A percentile compares a stretch with the other conserved stretches of the same genome.
Evolutionary conservation across 2,888 invertebrate species (phyloP).

Genomic region (Erannis defoliaria): DNA sequence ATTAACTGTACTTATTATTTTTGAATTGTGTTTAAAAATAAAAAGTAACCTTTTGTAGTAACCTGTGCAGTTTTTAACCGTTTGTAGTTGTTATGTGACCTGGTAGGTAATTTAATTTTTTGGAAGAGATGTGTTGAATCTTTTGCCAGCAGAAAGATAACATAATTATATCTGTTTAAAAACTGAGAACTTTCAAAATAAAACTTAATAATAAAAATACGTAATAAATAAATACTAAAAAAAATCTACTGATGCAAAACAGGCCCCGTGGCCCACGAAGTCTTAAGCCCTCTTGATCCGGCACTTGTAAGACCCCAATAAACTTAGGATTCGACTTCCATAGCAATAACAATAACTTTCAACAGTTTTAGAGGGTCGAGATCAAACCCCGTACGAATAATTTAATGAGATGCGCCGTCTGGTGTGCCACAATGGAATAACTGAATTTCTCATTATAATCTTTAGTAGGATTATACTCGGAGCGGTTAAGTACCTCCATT

Average conservation of each 20-base stretch:
- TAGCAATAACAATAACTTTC: slow-evolving; percentile 48
- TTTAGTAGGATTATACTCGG: slow-evolving; percentile 57
- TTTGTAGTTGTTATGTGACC: no score
- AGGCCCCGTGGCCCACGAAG: neutral
- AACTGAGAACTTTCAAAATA: neutral
- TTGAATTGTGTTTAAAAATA: no score
- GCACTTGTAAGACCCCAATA: slow-evolving; percentile 39
- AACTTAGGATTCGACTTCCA: slow-evolving; percentile 45
- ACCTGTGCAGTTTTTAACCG: no score
- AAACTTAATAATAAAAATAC: no score
- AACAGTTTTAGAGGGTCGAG: slow-evolving; percentile 43
- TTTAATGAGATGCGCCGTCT: slow-evolving; percentile 51
- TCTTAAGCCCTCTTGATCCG: slow-evolving; percentile 10
- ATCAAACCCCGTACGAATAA: slow-evolving; percentile 53
- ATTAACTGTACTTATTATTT: no score
- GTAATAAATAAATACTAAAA: neutral
- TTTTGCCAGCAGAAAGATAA: no score
- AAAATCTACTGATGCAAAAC: slow-evolving; percentile 10
- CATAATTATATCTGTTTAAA: no score
- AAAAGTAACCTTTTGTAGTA: no score
- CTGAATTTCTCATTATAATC: slow-evolving; percentile 61
- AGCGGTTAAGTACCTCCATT: slow-evolving; percentile 48
- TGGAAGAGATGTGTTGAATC: no score
- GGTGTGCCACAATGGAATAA: slow-evolving; percentile 51
- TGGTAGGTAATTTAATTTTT: no score